Conservation (phyloP, 2,888 invertebrate genomes). For the Penaeus monodon region DNA sequence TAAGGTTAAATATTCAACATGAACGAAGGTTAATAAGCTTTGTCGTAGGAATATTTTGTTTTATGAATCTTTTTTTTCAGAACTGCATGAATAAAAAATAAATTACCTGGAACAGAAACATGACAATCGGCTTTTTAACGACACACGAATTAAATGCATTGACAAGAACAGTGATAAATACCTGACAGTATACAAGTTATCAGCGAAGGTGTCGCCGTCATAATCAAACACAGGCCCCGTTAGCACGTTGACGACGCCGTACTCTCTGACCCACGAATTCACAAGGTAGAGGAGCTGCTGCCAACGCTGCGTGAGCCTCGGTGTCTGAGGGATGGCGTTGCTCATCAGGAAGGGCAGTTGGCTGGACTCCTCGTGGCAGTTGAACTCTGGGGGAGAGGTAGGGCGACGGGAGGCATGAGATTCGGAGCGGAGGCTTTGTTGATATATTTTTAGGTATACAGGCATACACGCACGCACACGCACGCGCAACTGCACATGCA, state of each 20-base stretch:
- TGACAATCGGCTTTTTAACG: too few relatives aligned
- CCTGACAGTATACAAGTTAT: slow-evolving; percentile 29
- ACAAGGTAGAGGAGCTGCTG: slow-evolving; percentile 34
- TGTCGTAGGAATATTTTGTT: too few relatives aligned
- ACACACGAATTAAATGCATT: too few relatives aligned
- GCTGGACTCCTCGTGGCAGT: neutral
- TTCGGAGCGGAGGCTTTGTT: too few relatives aligned
- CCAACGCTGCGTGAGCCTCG: slow-evolving; percentile 37
- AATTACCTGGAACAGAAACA: too few relatives aligned
- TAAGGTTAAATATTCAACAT: too few relatives aligned
- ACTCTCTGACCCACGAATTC: slow-evolving; percentile 30
- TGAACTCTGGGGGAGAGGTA: slow-evolving; percentile 24
- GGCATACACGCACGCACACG: too few relatives aligned
- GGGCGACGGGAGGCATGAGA: neutral
- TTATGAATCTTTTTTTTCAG: too few relatives aligned
- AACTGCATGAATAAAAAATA: too few relatives aligned
- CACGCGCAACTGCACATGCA: too few relatives aligned
- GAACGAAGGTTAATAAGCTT: too few relatives aligned
- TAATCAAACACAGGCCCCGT: slow-evolving; percentile 53
- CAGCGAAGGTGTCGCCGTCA: slow-evolving; percentile 49
- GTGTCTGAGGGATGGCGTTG: slow-evolving; percentile 46
- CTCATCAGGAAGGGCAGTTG: slow-evolving; percentile 42
- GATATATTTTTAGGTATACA: too few relatives aligned
- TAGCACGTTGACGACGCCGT: slow-evolving; percentile 48
- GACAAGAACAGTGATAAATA: neutral